Conservation (phyloP, 1,140 invertebrate species). For the Scaptomyza hsui region DNA sequence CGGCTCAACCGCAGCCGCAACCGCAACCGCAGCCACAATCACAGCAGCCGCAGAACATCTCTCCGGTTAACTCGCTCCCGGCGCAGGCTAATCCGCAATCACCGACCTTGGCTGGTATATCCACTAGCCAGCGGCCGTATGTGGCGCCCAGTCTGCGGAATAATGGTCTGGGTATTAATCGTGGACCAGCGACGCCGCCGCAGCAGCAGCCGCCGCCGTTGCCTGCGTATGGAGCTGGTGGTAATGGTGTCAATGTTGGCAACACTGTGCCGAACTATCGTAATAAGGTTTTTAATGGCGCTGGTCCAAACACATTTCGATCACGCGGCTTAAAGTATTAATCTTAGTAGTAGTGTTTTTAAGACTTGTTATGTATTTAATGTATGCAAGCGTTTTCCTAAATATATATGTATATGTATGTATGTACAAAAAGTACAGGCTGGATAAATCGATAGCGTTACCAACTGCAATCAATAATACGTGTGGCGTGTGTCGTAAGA, state of each 20-base stretch:
- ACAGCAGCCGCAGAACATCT: constrained; percentile 49
- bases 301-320: constrained; percentile 55
- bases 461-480: constrained; percentile 24
- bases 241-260: constrained; percentile 19
- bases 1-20: constrained; percentile 12
- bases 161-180: constrained; percentile 67
- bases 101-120: constrained; percentile 30
- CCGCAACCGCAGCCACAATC: constrained; percentile 21
- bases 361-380: constrained; percentile 39
- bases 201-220: constrained; percentile 15
- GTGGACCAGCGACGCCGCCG: constrained; percentile 48
- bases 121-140: constrained; percentile 78
- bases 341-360: constrained; percentile 38
- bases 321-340: constrained; percentile 79
- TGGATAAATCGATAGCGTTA: constrained; percentile 35
- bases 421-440: constrained; percentile 15
- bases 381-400: constrained; percentile 44
- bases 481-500: not conserved
- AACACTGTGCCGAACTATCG: constrained; percentile 32
- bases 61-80: constrained; percentile 70
- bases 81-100: constrained; percentile 19
- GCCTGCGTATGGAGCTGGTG: constrained; percentile 20
- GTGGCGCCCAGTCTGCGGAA: constrained; percentile 75
- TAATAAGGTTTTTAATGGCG: constrained; percentile 41
- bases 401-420: constrained; percentile 24